Base-by-base conservation (phyloP, 2,888 invertebrate genomes). In the Gasteruption jaculator region DNA sequence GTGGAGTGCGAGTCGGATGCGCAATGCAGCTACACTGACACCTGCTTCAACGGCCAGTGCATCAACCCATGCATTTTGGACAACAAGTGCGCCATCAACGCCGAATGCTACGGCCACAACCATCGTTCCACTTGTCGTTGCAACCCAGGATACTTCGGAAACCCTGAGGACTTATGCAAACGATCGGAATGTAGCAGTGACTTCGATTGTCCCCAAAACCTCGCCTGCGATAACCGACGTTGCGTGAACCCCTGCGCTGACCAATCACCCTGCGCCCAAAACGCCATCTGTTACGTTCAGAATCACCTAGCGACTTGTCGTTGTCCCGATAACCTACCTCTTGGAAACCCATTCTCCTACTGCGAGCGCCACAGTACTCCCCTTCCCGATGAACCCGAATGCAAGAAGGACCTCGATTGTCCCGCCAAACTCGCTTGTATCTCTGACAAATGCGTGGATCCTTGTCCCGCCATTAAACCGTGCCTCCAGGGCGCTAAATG, bases 101-200 rank as follows among this genome's bases (percentile, higher is more conserved):
- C 91, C 0, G 84, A 86, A 70, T 92, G 92, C 65, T 86, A 81
- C 59, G 89, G 91, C 5, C 79, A 80, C 53, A 80, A 82, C 54
- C 91, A 92, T 65, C 78, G 85, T 42, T 81, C 90, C 0, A 79
- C 82, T 35, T 93, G 92, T 63, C 82, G 81, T 61, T 92, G 92
- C 65, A 83, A 84, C 4, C 61, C 76, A 1, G 89, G 89, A 21
- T 82, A 81, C 49, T 77, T 79, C 47, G 92, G 92, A 38, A 87
- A 91, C 75, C 85, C 91, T 22, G 86, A 85, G 58, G 77, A 80
- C 7, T 81, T 82, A 56, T 91, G 91, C 61, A 80, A 83, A 65
- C 76, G 85, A 29, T 75, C 83, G 16, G 90, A 91, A 66, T 92
- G 91, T 61, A 83, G 82, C 63, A 77, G 82, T 1, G 80, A 90